Conservation (phyloP, 2,113 vertebrate genomes). For the Tragelaphus scriptus region DNA sequence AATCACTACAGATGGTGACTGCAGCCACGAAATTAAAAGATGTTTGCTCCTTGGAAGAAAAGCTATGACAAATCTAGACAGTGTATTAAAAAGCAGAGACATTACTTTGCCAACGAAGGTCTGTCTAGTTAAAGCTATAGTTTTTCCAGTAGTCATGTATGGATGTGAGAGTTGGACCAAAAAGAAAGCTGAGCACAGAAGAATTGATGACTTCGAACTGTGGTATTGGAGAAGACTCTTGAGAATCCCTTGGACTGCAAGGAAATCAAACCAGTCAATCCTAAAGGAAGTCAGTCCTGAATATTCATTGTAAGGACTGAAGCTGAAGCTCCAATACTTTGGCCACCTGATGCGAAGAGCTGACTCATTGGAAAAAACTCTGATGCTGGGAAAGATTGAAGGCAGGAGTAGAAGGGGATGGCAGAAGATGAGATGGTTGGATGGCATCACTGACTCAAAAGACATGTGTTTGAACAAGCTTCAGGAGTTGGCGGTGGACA, state of each 20-base stretch:
- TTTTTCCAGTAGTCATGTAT: background rate
- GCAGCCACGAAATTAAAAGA: background rate
- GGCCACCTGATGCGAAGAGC: background rate
- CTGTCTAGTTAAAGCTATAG: background rate
- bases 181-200: background rate
- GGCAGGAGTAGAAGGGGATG: background rate
- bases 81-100: background rate
- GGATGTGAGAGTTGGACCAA: background rate
- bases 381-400: background rate
- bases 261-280: background rate
- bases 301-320: background rate
- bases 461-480: background rate
- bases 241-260: background rate
- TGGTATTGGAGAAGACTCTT: background rate
- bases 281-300: background rate
- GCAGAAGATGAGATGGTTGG: background rate
- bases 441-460: background rate
- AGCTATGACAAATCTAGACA: background rate
- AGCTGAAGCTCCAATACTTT: background rate
- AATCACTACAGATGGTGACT: background rate
- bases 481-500: background rate
- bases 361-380: background rate
- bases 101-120: background rate
- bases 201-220: background rate
- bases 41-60: background rate